Conservation (phyloP, 1,140 invertebrate species). For the Andrena cerasifolii region DNA sequence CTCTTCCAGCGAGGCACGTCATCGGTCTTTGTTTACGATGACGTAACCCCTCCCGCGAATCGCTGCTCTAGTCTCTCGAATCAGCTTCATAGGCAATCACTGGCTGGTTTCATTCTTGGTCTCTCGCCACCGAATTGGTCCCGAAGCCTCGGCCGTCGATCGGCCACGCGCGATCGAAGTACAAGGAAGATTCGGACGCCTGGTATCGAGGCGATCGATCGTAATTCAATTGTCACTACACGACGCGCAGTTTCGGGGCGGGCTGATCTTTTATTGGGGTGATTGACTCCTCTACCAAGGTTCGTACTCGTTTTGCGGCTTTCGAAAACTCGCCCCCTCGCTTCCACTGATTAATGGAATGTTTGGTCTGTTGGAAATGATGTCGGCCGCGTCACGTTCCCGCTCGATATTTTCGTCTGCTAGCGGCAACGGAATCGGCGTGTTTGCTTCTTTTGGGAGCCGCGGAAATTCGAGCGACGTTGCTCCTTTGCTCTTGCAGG, state of each 20-base stretch:
- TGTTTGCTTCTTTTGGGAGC: background rate
- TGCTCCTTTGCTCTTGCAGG: too few species aligned
- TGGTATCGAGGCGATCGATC: background rate
- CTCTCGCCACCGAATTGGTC: background rate
- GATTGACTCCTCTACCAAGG: slow-evolving; percentile 11
- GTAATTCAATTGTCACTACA: slow-evolving; percentile 20
- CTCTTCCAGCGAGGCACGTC: too few species aligned
- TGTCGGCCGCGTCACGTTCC: slow-evolving; percentile 15
- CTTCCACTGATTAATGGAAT: background rate
- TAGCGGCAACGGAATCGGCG: background rate
- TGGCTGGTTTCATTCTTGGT: too few species aligned
- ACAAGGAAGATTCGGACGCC: slow-evolving; percentile 2
- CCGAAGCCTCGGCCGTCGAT: background rate
- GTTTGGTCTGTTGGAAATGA: slow-evolving; percentile 10
- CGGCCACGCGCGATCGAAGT: background rate
- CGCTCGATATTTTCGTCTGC: slow-evolving; percentile 1
- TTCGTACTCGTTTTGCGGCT: background rate
- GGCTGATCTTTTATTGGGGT: slow-evolving; percentile 19
- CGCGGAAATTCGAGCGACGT: too few species aligned
- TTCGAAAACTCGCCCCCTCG: background rate
- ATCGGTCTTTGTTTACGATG: slow-evolving; percentile 9
- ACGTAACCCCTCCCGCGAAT: slow-evolving; percentile 18
- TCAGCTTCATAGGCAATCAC: too few species aligned
- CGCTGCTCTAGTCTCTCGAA: background rate
- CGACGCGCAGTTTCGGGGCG: slow-evolving; percentile 27